Conservation (phyloP, 2,113 vertebrate species). For the Gambusia affinis region DNA sequence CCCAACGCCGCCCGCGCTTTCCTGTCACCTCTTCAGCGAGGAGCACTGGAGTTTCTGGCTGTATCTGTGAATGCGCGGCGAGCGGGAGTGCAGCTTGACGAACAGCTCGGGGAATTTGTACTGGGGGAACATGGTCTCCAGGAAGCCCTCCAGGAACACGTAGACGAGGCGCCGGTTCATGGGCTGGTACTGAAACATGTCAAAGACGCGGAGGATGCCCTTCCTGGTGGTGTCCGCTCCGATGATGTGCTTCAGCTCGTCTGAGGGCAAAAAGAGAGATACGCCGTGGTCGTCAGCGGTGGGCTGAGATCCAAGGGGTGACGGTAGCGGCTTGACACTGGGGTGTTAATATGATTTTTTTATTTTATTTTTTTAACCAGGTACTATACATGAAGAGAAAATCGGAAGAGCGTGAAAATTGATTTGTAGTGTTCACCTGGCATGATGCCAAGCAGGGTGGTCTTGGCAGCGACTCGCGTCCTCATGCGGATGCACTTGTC, state of each 20-base stretch:
- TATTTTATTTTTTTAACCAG: not conserved
- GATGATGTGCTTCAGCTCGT: conserved; percentile 85
- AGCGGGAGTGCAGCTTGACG: conserved; percentile 95
- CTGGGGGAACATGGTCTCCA: conserved; percentile 97
- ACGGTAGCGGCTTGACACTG: no score
- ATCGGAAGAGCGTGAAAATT: not conserved
- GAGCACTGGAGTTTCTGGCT: conserved; percentile 90
- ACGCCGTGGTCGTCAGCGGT: not conserved
- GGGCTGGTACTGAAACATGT: conserved; percentile 98
- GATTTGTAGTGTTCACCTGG: conserved; percentile 82
- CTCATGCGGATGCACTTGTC: conserved; percentile 95
- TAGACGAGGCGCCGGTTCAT: conserved; percentile 96
- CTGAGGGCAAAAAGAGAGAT: conserved; percentile 42
- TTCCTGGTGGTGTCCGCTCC: conserved; percentile 91
- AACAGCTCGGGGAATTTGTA: conserved; percentile 98
- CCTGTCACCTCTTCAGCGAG: conserved; percentile 97
- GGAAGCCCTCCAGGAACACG: conserved; percentile 96
- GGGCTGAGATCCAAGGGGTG: no score
- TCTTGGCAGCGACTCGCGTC: conserved; percentile 95
- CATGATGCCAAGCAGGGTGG: conserved; percentile 95
- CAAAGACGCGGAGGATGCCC: conserved; percentile 96
- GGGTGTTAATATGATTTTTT: no score
- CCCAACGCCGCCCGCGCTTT: conserved; percentile 33
- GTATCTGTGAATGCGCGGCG: conserved; percentile 90
- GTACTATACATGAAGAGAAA: not conserved